These are phyloP conservation scores for Caranx melampygus DNA, from an alignment of 2,113 vertebrate species.

Conservation along the genomic window DNA sequence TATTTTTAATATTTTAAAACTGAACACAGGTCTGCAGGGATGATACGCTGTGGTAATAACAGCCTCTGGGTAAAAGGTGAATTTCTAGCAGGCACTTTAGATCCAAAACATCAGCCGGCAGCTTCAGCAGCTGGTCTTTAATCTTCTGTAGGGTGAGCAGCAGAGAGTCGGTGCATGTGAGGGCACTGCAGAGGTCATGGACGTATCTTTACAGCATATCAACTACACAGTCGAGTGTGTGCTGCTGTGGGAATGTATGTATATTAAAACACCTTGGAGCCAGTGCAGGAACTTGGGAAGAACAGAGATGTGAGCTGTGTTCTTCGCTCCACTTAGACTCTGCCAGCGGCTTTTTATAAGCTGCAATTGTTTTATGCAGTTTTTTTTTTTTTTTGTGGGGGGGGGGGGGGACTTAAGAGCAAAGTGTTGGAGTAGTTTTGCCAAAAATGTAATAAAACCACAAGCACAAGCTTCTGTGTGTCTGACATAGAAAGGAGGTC, in stretches of 20 bases:
- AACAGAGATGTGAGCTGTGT: conserved; percentile 9
- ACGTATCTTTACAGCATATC: neutral
- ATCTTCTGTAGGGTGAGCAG: neutral
- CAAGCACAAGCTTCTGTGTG: too few species aligned
- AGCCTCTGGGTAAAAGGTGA: neutral
- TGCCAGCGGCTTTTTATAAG: conserved; percentile 22
- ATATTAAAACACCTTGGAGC: conserved; percentile 2
- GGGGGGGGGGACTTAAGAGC: neutral
- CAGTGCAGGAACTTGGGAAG: neutral
- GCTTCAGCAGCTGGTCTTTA: neutral
- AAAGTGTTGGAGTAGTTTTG: conserved; percentile 8
- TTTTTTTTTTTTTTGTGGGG: neutral
- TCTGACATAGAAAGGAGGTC: too few species aligned
- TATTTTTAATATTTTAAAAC: neutral
- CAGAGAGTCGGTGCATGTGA: neutral
- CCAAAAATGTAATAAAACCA: conserved; percentile 29
- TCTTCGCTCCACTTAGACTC: conserved; percentile 2
- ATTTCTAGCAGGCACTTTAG: neutral
- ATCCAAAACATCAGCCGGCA: neutral
- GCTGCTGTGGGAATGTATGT: neutral
- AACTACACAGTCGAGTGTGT: neutral
- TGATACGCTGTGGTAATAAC: neutral
- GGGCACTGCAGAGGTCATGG: neutral
- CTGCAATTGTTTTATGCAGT: conserved; percentile 16
- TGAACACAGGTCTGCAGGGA: neutral